A percentile compares a stretch with the other conserved stretches of the same genome.
Evolutionary conservation across 2,888 invertebrate species (phyloP).

Genomic region (Salpingus planirostris): DNA sequence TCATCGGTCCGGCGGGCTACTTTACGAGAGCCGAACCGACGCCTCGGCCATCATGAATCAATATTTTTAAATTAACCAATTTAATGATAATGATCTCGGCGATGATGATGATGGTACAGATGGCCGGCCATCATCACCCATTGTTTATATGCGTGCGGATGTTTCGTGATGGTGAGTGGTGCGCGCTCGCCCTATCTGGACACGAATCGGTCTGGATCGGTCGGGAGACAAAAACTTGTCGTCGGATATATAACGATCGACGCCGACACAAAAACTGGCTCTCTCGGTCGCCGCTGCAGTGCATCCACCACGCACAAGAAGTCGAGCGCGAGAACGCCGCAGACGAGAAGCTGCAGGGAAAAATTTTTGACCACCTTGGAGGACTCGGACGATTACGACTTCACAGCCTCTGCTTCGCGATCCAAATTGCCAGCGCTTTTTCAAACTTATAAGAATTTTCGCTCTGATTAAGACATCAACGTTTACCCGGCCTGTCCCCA

Average conservation of each 20-base stretch:
- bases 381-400: too few relatives aligned
- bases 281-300: too few relatives aligned
- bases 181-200: conserved; percentile 25
- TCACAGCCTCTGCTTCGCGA: too few relatives aligned
- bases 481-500: too few relatives aligned
- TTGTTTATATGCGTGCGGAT: conserved; percentile 29
- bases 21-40: conserved; percentile 28
- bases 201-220: conserved; percentile 24
- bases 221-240: conserved; percentile 25
- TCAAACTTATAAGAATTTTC: too few relatives aligned
- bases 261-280: conserved; percentile 18
- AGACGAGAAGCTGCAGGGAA: too few relatives aligned
- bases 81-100: conserved; percentile 36
- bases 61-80: conserved; percentile 41
- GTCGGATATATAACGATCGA: conserved; percentile 18
- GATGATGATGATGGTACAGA: conserved; percentile 19
- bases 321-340: too few relatives aligned
- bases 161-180: conserved; percentile 11
- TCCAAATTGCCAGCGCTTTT: too few relatives aligned
- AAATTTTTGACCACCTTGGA: too few relatives aligned
- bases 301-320: too few relatives aligned
- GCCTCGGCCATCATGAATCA: conserved; percentile 37
- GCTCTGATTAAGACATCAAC: too few relatives aligned
- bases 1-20: conserved; percentile 23
- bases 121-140: conserved; percentile 25